phyloP scores from a whole-genome alignment of 2,797 vertebrate species.

The Sebastes jordani region DNA sequence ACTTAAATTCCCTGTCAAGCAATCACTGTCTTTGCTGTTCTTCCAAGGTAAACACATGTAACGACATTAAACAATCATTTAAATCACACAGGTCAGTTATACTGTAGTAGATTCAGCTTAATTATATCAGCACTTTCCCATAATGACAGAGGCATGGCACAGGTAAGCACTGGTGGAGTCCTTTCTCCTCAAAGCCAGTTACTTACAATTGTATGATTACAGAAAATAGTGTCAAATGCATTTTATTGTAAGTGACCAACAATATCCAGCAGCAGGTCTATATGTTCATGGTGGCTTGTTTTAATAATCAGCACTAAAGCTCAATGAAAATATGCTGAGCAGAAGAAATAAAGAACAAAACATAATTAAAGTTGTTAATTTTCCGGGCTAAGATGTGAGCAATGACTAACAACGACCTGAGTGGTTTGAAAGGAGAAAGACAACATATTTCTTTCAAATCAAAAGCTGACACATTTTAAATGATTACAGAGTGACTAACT shows the following conservation, averaged over 20 bases:
- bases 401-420: background rate
- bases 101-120: background rate
- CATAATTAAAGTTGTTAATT: background rate
- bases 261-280: background rate
- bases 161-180: background rate
- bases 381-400: background rate
- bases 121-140: background rate
- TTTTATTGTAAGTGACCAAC: background rate
- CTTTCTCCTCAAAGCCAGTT: background rate
- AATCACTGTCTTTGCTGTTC: background rate
- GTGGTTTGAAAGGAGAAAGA: background rate
- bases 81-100: background rate
- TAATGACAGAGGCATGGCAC: background rate
- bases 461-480: background rate
- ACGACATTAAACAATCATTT: background rate
- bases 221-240: background rate
- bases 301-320: background rate
- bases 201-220: background rate
- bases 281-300: background rate
- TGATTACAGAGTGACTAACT: background rate
- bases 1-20: background rate
- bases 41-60: background rate
- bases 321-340: background rate
- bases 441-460: background rate
- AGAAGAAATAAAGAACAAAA: background rate